Conservation (phyloP, 2,888 invertebrate genomes). For the Stegophylla sp. region DNA sequence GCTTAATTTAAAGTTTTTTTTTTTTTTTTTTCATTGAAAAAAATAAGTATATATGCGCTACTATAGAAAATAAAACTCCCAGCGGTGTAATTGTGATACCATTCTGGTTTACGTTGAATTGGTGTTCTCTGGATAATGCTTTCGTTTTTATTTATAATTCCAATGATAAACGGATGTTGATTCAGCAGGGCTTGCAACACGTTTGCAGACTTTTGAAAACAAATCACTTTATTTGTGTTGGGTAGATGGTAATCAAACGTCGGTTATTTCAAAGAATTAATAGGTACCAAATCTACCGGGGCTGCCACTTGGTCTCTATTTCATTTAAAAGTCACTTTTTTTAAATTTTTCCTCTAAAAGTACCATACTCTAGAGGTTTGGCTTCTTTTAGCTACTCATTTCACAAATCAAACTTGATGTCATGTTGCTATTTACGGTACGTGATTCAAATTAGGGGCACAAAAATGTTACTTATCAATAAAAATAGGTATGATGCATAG, state of each 20-base stretch:
- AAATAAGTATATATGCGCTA: background rate
- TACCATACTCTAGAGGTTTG: too few species aligned
- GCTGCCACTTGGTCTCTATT: too few species aligned
- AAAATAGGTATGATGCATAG: too few species aligned
- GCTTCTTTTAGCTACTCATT: too few species aligned
- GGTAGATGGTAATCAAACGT: too few species aligned
- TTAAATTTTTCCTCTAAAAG: too few species aligned
- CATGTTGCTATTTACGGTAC: too few species aligned
- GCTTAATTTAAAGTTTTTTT: constrained; percentile 37
- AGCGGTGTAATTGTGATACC: background rate
- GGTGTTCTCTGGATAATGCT: background rate
- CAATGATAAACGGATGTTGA: background rate
- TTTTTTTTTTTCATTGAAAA: constrained; percentile 44
- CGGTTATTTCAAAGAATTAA: background rate
- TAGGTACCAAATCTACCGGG: too few species aligned
- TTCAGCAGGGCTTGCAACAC: background rate
- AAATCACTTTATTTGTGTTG: background rate
- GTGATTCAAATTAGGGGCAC: too few species aligned
- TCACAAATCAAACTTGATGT: too few species aligned
- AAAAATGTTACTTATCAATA: too few species aligned
- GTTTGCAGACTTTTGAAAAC: background rate
- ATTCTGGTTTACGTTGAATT: background rate
- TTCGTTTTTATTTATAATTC: constrained; percentile 18
- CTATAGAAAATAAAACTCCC: constrained; percentile 32
- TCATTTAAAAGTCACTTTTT: too few species aligned